Conservation (phyloP, 2,797 vertebrate species). For the Monodelphis domestica region DNA sequence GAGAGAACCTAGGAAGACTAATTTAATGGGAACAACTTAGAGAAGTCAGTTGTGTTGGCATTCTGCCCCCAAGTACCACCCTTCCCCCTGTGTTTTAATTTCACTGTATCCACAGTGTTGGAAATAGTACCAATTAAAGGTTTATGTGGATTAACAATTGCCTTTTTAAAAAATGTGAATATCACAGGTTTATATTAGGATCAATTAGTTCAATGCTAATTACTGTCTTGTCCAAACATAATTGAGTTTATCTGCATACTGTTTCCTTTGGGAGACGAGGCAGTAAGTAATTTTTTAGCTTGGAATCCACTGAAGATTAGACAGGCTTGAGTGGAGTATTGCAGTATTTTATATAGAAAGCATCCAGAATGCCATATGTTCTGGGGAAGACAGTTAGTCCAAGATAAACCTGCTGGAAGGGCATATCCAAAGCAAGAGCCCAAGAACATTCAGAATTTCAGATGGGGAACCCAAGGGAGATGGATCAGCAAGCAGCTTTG, state of each 20-base stretch:
- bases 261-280: background rate
- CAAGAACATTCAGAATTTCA: background rate
- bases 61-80: background rate
- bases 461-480: background rate
- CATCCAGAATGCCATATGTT: background rate
- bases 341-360: background rate
- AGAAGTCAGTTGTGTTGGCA: background rate
- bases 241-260: background rate
- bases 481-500: background rate
- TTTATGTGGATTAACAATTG: background rate
- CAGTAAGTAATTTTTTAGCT: background rate
- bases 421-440: background rate
- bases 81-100: background rate
- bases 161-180: background rate
- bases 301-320: background rate
- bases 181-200: background rate
- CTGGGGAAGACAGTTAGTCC: background rate
- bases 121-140: background rate
- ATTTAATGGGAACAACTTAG: background rate
- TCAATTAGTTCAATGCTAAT: background rate
- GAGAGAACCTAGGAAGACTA: background rate
- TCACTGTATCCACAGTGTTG: background rate
- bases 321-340: background rate
- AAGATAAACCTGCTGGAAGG: background rate
- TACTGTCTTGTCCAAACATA: background rate